Conservation (phyloP, 2,113 vertebrate genomes). For the Globicephala melas region DNA sequence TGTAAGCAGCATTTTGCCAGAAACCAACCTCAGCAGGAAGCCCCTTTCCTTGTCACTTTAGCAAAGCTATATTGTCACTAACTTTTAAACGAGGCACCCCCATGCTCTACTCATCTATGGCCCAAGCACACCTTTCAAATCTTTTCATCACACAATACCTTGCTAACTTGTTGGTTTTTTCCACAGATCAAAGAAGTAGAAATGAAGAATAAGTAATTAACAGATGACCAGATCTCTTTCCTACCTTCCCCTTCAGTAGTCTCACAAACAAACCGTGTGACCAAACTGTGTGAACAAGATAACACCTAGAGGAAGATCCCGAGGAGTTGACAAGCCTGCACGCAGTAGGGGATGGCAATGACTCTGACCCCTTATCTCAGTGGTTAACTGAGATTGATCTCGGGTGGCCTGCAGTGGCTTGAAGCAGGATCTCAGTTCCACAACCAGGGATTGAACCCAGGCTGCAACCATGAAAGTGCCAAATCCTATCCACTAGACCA, state of each 20-base stretch:
- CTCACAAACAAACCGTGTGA: neutral
- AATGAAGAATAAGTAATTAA: neutral
- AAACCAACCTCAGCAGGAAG: neutral
- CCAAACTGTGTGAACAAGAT: neutral
- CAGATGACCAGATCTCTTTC: neutral
- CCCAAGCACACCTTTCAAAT: neutral
- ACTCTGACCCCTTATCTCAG: neutral
- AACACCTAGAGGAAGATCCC: rapidly evolving
- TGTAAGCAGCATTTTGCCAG: neutral
- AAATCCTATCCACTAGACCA: neutral
- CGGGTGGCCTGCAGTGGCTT: neutral
- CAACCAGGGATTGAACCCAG: neutral
- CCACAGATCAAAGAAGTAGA: neutral
- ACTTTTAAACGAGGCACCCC: neutral
- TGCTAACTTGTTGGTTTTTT: neutral
- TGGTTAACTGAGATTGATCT: neutral
- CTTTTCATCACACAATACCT: neutral
- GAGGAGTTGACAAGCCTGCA: neutral
- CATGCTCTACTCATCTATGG: neutral
- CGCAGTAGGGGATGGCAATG: neutral
- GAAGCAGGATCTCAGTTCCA: neutral
- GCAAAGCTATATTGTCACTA: neutral
- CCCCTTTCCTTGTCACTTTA: neutral
- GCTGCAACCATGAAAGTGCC: neutral
- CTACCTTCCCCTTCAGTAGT: neutral